Evolutionary conservation across 1,140 invertebrate species (phyloP), one percentile per base, ranked within the genome.

Genomic region (Onthophagus taurus): DNA sequence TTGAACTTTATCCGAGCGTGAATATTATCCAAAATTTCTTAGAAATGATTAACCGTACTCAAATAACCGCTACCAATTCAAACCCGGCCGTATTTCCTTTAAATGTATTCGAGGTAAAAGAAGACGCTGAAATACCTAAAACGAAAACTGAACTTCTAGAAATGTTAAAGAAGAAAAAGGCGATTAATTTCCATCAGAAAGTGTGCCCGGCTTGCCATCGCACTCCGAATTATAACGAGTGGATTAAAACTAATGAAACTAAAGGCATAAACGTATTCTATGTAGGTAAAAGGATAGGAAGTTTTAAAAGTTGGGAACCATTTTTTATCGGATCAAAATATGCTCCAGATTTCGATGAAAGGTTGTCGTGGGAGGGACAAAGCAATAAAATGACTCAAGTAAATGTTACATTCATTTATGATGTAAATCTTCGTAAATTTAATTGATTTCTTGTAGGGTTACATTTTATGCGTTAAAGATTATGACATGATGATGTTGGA

Each of bases 321-420:
- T 68, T 78, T 43, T 78, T 71, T 56, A 73, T 78, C 23, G 74
- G 75, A 4, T 77, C 74, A 0, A 66, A 76, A 47, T 51, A 63
- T 6, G 76, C 77, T 45, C 76, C 76, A 3, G 53, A 72, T 1
- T 78, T 76, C 55, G 75, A 76, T 50, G 76, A 78, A 52, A 45
- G 69, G 20, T 58, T 78, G 11, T 68, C 63, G 13, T 77, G 76
- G 75, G 76, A 78, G 55, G 75, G 75, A 3, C 67, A 69, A 47
- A 66, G 66, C 31, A 76, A 78, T 54, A 78, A 78, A 64, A 77
- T 77, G 75, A 69, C 70, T 33, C 73, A 76, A 62, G 74, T 74
- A 57, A 51, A 5, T 44, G 13, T 5, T 20, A 14, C 21, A 33
- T 23, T 26, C 24, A 13, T 39, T 14, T 21, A n/a, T 12, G n/a